Conservation (phyloP, 2,797 vertebrate genomes). For the Rhyacichthys aspro region DNA sequence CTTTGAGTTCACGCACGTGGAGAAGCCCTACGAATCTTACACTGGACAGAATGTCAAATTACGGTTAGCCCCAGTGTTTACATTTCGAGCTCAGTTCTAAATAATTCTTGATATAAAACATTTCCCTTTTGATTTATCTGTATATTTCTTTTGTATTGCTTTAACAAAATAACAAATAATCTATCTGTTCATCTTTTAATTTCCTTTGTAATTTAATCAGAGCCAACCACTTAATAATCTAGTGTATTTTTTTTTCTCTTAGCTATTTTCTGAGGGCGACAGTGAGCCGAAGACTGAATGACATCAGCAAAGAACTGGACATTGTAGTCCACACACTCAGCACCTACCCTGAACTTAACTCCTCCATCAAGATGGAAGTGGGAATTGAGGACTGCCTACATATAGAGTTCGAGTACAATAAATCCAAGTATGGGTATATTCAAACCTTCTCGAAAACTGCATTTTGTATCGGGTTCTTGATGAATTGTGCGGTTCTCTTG, state of each 20-base stretch:
- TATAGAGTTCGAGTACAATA: slow-evolving; percentile 98
- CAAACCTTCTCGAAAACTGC: neutral
- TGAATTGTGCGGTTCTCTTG: neutral
- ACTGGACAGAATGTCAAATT: slow-evolving; percentile 96
- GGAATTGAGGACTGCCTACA: slow-evolving; percentile 97
- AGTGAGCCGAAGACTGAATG: slow-evolving; percentile 89
- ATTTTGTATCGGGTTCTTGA: neutral
- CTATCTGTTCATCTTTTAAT: neutral
- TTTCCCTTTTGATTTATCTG: neutral
- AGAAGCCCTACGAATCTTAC: slow-evolving; percentile 97
- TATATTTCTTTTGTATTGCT: neutral
- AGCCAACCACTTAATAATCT: neutral
- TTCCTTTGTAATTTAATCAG: neutral
- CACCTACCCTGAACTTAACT: slow-evolving; percentile 94
- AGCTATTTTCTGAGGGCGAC: slow-evolving; percentile 95
- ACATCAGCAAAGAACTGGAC: slow-evolving; percentile 93
- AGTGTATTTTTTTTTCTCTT: slow-evolving; percentile 4
- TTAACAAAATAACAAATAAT: neutral
- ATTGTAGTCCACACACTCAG: slow-evolving; percentile 94
- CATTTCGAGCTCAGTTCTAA: too few relatives aligned
- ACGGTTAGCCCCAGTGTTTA: slow-evolving; percentile 78
- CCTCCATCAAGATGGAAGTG: slow-evolving; percentile 98
- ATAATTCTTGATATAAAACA: neutral
- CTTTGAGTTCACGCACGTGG: slow-evolving; percentile 97
- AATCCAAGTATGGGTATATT: slow-evolving; percentile 89